Conservation (phyloP, 2,113 vertebrate genomes). For the Catagonus wagneri region DNA sequence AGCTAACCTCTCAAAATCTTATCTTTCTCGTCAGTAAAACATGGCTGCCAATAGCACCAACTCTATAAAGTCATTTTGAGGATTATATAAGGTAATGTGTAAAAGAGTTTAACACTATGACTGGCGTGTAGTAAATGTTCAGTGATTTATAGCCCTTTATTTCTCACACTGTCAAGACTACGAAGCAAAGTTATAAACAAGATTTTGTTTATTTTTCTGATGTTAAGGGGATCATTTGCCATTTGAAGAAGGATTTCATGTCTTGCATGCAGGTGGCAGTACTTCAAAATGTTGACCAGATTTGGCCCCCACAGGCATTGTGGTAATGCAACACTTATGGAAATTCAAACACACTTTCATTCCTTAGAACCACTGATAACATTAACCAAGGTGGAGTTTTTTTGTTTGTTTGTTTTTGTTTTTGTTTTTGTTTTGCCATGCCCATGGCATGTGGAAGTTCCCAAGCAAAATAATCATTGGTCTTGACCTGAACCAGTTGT, state of each 20-base stretch:
- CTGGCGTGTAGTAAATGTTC: not conserved
- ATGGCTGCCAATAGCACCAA: not conserved
- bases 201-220: conserved; percentile 19
- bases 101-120: not conserved
- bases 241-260: not conserved
- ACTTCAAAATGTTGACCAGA: not conserved
- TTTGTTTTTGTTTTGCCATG: too few species aligned
- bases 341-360: not conserved
- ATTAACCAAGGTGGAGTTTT: not conserved
- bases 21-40: not conserved
- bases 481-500: conserved; percentile 41
- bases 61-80: not conserved
- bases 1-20: not conserved
- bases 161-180: not conserved
- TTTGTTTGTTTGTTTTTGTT: too few species aligned
- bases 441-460: too few species aligned
- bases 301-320: not conserved
- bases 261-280: not conserved
- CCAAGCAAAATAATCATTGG: not conserved
- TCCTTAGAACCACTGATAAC: conserved; percentile 11
- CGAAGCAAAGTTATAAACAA: not conserved
- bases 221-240: not conserved
- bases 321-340: not conserved
- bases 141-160: not conserved
- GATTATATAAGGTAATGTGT: not conserved